phyloP scores from a whole-genome alignment of 2,797 vertebrate species.

The Pelobates cultripes region DNA sequence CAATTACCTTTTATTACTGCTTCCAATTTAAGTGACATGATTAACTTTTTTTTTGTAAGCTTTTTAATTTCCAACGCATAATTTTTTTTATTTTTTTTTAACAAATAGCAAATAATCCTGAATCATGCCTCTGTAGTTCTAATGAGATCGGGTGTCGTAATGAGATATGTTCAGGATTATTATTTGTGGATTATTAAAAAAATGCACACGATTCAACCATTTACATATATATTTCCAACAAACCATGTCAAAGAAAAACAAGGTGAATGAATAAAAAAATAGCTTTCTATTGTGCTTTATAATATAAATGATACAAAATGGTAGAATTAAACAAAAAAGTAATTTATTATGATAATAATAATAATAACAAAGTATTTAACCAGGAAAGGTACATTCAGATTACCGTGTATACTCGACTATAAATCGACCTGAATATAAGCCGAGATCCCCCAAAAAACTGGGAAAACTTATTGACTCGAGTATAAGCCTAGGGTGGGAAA shows the following conservation, averaged over 20 bases:
- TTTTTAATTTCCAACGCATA: slow-evolving; percentile 36
- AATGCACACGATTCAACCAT: neutral
- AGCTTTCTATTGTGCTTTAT: neutral
- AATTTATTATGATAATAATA: too few species aligned
- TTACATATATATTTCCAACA: neutral
- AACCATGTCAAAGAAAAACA: neutral
- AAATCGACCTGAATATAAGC: too few species aligned
- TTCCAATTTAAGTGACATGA: slow-evolving; percentile 70
- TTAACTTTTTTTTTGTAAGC: slow-evolving; percentile 59
- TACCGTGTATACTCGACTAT: too few species aligned
- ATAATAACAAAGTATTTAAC: too few species aligned
- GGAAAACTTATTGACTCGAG: too few species aligned
- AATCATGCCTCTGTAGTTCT: slow-evolving; percentile 25
- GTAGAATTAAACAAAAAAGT: neutral
- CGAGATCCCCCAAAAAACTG: too few species aligned
- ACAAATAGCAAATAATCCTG: slow-evolving; percentile 45
- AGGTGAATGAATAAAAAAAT: too few species aligned
- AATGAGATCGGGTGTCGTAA: slow-evolving; percentile 9
- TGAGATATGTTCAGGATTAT: slow-evolving; percentile 1
- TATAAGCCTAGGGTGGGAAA: too few species aligned
- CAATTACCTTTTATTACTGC: slow-evolving; percentile 74
- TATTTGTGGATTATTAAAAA: slow-evolving; percentile 23
- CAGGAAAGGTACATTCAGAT: too few species aligned
- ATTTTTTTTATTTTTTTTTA: slow-evolving; percentile 47
- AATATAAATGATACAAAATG: neutral